Evolutionary conservation across 2,113 vertebrate genomes (phyloP).

Genomic region (Urocitellus parryii): DNA sequence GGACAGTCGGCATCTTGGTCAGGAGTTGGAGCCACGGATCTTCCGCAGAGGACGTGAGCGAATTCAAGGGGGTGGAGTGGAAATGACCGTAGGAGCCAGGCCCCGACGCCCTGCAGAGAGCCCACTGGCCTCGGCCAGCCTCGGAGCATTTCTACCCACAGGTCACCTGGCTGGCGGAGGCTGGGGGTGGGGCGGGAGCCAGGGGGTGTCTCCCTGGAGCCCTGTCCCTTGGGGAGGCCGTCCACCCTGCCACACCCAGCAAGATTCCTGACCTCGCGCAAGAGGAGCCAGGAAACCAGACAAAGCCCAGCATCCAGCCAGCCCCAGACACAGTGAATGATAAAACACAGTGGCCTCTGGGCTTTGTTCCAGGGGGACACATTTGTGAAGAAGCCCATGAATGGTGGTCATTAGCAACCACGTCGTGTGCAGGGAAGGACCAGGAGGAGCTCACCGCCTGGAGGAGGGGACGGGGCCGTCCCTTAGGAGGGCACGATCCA

Average conservation of each 20-base stretch:
- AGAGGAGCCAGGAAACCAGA: neutral
- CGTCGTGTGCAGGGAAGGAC: neutral
- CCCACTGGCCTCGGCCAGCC: accelerated
- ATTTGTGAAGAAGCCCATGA: neutral
- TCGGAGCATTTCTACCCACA: neutral
- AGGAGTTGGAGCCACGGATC: neutral
- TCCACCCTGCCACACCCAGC: accelerated
- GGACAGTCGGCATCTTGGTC: neutral
- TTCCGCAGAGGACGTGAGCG: neutral
- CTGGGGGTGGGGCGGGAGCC: no score
- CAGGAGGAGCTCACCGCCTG: neutral
- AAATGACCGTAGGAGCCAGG: accelerated
- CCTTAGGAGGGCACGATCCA: neutral
- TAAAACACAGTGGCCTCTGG: neutral
- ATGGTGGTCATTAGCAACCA: neutral
- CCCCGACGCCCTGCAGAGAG: neutral
- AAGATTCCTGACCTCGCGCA: neutral
- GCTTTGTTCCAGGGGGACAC: neutral
- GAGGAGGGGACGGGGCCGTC: neutral
- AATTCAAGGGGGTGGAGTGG: neutral
- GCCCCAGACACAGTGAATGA: neutral
- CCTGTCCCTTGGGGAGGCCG: neutral
- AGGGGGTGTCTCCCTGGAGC: neutral
- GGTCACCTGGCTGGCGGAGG: neutral
- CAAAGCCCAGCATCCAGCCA: neutral